Evolutionary conservation across 2,888 invertebrate genomes (phyloP), one percentile per base, ranked within the genome.

Genomic region (Epinotia bilunana): DNA sequence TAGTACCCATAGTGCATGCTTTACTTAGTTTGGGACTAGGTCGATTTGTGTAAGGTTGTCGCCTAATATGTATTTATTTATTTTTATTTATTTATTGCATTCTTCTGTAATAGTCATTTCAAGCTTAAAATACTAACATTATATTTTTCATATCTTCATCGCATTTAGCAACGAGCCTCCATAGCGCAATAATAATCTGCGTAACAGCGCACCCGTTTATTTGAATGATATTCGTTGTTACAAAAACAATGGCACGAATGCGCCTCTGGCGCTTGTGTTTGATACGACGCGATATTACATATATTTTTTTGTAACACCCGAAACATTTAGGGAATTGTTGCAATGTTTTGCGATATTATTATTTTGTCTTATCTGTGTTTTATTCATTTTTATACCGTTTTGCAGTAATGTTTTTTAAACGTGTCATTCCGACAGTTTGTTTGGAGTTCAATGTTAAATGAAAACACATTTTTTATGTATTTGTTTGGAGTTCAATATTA

Each of bases 181-280:
- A 78, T 78, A 81, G 89, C 87, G 84, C 86, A 88, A 86, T 91
- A 88, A 89, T 91, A 91, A 90, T 91, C 88, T 91, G 88, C 89
- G 90, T 90, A 72, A 67, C 72, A 62, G 72, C 64, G 75, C 61
- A 86, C 87, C 88, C 88, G 87, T 91, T 91, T 89, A 88, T 86
- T 89, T 88, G 87, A 84, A 83, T 85, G 82, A 89, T 90, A 90
- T 90, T 89, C 90, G 90, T 89, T 88, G 83, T 85, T 82, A 84
- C 84, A 88, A 88, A 90, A 89, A 89, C 86, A 85, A 79, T 82
- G 80, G 81, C 82, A 83, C 84, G 81, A 87, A 83, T 84, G 84
- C 82, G 88, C 85, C 86, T 81, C 82, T 81, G 86, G 83, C 84
- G 80, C 81, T 84, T 83, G 79, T 82, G 79, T 87, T 87, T 88